Evolutionary conservation across 2,888 invertebrate species (phyloP), one percentile per base, ranked within the genome.

Genomic region (Hyalella azteca): DNA sequence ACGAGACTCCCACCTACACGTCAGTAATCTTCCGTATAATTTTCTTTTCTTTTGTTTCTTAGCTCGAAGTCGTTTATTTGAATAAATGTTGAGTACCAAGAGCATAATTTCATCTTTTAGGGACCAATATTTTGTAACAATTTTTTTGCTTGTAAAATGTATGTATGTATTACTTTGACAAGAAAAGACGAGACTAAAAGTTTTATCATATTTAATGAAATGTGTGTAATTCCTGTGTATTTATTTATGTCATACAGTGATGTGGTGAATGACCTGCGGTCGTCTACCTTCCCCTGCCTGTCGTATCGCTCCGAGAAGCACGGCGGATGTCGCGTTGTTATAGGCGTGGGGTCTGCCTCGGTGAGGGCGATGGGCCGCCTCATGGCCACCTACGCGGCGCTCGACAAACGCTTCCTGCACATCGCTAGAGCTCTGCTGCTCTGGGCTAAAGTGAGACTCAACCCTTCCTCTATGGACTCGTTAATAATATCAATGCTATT

Each of bases 401-500:
- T 86, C 19, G 86, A 86, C 78, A 77, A 83, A 13, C 86, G 88
- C 36, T 85, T 86, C n/a, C 49, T 78, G 15, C 76, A 83, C 39
- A 83, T 87, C 49, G 86, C 85, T 1, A 81, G 85, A 19, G 82
- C 85, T 26, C 82, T 87, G 40, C 84, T 86, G 73, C 85, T 87
- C 77, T 89, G 88, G 88, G 89, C 89, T 4, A 86, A 87, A 86
- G 88, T 88, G 75, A 36, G 75, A n/a, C n/a, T n/a, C n/a, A n/a
- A n/a, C n/a, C n/a, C n/a, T n/a, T n/a, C n/a, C n/a, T n/a, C n/a
- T n/a, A n/a, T n/a, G n/a, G n/a, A n/a, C n/a, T n/a, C n/a, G n/a
- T n/a, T n/a, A n/a, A n/a, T n/a, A n/a, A n/a, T n/a, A n/a, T n/a
- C n/a, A n/a, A n/a, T n/a, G n/a, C n/a, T n/a, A n/a, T n/a, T n/a